Conservation (phyloP, 2,797 vertebrate genomes). For the Scarus forsteni region DNA sequence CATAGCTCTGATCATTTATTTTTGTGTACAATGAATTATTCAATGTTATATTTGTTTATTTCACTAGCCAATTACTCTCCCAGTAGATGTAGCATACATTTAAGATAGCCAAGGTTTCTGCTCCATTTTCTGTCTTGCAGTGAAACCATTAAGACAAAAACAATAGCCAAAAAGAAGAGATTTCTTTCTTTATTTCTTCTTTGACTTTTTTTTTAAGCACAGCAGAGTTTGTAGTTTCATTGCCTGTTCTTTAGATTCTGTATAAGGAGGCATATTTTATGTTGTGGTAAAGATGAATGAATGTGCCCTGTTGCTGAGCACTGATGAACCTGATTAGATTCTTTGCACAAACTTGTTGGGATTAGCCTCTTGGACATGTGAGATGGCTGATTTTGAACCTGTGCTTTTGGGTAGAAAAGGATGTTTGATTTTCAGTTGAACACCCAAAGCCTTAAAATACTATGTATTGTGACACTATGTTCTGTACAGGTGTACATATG, state of each 20-base stretch:
- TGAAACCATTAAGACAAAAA: not conserved
- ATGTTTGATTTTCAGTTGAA: constrained; percentile 62
- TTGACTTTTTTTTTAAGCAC: constrained; percentile 32
- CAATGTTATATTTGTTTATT: constrained; percentile 52
- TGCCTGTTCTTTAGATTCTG: constrained; percentile 57
- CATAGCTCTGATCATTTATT: constrained; percentile 60
- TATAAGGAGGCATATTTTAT: constrained; percentile 66
- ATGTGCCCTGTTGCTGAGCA: constrained; percentile 80
- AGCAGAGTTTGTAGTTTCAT: constrained; percentile 55
- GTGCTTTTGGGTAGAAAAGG: constrained; percentile 75
- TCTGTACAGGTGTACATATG: constrained; percentile 85
- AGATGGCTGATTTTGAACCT: constrained; percentile 78
- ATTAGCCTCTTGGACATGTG: constrained; percentile 75
- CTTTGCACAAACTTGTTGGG: constrained; percentile 85
- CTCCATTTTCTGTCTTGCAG: constrained; percentile 1
- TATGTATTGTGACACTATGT: constrained; percentile 87
- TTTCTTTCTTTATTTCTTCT: constrained; percentile 32
- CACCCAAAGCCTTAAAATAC: constrained; percentile 88
- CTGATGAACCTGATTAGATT: constrained; percentile 84
- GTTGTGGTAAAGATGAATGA: constrained; percentile 78
- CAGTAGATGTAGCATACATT: constrained; percentile 83
- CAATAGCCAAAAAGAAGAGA: constrained; percentile 53
- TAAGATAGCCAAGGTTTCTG: constrained; percentile 42
- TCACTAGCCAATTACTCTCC: constrained; percentile 59
- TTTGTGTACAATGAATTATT: constrained; percentile 59